Base-by-base conservation (phyloP, 2,888 invertebrate species). In the Omphaloscelis lunosa region DNA sequence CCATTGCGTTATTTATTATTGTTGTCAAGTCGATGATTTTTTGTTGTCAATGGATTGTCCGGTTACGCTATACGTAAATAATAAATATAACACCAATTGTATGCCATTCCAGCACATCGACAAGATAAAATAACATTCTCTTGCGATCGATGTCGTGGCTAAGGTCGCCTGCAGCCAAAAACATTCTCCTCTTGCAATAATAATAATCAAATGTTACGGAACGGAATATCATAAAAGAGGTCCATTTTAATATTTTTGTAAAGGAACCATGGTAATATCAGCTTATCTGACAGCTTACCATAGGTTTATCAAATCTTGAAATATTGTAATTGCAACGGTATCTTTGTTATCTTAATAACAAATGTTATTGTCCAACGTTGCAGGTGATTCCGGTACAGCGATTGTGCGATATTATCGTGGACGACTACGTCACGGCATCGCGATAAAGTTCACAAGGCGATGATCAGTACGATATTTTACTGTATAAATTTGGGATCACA, bases 111-210 rank as follows among this genome's bases (percentile, higher is more conserved):
- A 29, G 41, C 20, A 34, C 34, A 34, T 59, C n/a, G 75, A 68
- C 59, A 71, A 53, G 23, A 80, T 84, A 70, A n/a, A 45, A 62
- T 53, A 62, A 70, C 80, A 65, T 72, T 85, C 75, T 56, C n/a
- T 61, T 39, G 58, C 56, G 29, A 78, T 74, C 59, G 59, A 69
- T 78, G 72, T 58, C 61, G 27, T 15, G 17, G 23, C 53, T 74
- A 63, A 80, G 71, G 75, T 81, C 75, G 65, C 67, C 67, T 75
- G 39, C 67, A 69, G 41, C 56, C 62, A 77, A 73, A 86, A 80
- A 69, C 65, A 75, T 66, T 67, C 65, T 66, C 56, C 29, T 72
- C 75, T 63, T 83, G 41, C 66, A 84, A 75, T 86, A 78, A 86
- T 73, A 61, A 86, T 73, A 61, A 69, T 71, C 12, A 75, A 83